These are phyloP conservation scores for Melanotus villosus DNA, from an alignment of 2,888 invertebrate genomes.

Conservation along the genomic window DNA sequence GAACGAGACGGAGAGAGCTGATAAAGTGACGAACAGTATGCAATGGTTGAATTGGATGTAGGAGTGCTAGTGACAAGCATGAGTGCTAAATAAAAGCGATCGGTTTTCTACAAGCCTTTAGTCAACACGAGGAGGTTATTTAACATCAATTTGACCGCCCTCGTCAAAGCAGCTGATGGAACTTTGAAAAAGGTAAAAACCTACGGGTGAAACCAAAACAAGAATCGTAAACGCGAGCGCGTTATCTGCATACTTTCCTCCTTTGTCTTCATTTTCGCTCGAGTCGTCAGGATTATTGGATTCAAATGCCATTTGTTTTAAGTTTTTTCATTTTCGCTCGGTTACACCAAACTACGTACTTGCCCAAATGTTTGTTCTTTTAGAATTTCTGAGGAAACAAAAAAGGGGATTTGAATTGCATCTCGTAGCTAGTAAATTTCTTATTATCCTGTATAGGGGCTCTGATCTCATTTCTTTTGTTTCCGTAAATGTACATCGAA, in stretches of 20 bases:
- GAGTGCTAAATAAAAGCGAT: conserved; percentile 42
- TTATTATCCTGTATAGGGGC: too few species aligned
- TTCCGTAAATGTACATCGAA: too few species aligned
- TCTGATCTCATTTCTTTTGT: too few species aligned
- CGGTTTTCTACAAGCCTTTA: conserved; percentile 40
- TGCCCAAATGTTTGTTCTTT: conserved; percentile 22
- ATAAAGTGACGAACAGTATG: conserved; percentile 40
- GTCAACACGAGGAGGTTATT: conserved; percentile 38
- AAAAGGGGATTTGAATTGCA: background rate
- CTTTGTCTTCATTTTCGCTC: conserved; percentile 39
- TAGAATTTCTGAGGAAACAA: conserved; percentile 5
- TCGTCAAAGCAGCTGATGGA: conserved; percentile 35
- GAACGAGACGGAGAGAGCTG: conserved; percentile 21
- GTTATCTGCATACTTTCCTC: conserved; percentile 37
- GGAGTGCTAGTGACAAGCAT: conserved; percentile 36
- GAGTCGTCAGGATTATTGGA: conserved; percentile 41
- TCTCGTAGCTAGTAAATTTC: background rate
- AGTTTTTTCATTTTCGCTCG: conserved; percentile 37
- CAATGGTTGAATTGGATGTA: conserved; percentile 28
- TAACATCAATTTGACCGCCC: conserved; percentile 35
- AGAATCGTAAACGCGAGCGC: conserved; percentile 25
- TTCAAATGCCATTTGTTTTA: conserved; percentile 43
- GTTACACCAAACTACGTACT: conserved; percentile 30
- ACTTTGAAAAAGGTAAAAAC: conserved; percentile 32
- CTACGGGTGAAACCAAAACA: conserved; percentile 26